A percentile compares a stretch with the other conserved stretches of the same genome.
These are phyloP conservation scores for Homalodisca vitripennis DNA, from an alignment of 1,140 invertebrate species.

Conservation along the genomic window DNA sequence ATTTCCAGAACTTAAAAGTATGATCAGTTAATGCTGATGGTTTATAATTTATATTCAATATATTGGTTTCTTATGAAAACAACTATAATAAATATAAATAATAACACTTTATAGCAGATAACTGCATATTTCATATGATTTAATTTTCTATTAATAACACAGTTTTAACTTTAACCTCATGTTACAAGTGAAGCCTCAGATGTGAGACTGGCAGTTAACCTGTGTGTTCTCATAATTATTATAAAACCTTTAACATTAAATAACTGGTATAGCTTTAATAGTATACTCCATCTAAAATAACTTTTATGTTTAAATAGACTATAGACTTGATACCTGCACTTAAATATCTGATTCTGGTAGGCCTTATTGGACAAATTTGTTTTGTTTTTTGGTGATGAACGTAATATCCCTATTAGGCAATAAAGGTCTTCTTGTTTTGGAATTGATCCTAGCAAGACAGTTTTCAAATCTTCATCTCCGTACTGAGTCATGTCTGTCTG, in stretches of 20 bases:
- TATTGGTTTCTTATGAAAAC: too few species aligned
- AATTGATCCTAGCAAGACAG: constrained; percentile 32
- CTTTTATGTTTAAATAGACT: background rate
- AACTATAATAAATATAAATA: background rate
- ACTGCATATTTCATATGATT: background rate
- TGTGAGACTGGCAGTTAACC: too few species aligned
- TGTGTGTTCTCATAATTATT: background rate
- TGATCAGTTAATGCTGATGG: too few species aligned
- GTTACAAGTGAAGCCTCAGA: too few species aligned
- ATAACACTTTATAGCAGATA: background rate
- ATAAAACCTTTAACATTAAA: background rate
- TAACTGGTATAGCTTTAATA: background rate
- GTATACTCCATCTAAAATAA: background rate
- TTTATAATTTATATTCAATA: too few species aligned
- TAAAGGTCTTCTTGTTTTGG: constrained; percentile 13
- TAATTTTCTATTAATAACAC: background rate
- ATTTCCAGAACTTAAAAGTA: too few species aligned
- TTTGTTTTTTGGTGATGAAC: background rate
- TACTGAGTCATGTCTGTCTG: background rate
- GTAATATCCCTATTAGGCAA: constrained; percentile 7
- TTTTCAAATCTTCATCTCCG: constrained; percentile 7
- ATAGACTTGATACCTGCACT: constrained; percentile 48
- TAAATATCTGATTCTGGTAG: constrained; percentile 53
- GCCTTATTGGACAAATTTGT: constrained; percentile 32
- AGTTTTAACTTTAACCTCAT: too few species aligned